Evolutionary conservation across 2,113 vertebrate species (phyloP).

Genomic region (Rhegmatorhina hoffmannsi): DNA sequence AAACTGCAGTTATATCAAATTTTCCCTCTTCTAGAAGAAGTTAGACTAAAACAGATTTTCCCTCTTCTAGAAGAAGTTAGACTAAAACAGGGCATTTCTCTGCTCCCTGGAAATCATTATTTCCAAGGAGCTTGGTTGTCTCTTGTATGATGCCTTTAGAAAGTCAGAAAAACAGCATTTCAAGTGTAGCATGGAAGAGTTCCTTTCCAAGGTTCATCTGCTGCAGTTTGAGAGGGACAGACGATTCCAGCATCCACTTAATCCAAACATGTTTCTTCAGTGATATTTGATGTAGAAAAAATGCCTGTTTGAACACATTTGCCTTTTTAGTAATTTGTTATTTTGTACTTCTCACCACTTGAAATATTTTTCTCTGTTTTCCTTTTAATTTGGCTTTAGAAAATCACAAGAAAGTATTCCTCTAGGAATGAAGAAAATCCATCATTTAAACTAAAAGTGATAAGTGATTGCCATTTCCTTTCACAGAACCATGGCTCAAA

Average conservation of each 20-base stretch:
- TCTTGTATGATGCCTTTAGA: not conserved
- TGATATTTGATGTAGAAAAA: not conserved
- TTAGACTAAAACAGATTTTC: not conserved
- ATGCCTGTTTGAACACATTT: not conserved
- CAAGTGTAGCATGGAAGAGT: not conserved
- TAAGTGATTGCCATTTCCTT: not conserved
- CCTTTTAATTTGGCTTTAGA: slow-evolving; percentile 8
- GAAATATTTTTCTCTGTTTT: not conserved
- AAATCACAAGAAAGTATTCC: not conserved
- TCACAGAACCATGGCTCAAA: not conserved
- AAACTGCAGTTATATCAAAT: not conserved
- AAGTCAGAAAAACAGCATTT: not conserved
- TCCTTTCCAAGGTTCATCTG: not conserved
- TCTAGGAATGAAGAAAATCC: not conserved
- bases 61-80: not conserved
- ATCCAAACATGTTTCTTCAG: not conserved
- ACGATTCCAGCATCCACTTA: not conserved
- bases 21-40: not conserved
- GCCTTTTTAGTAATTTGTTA: not conserved
- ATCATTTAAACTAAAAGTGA: not conserved
- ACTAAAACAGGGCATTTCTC: not conserved
- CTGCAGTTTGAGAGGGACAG: not conserved
- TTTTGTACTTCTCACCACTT: not conserved
- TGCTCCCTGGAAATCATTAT: not conserved
- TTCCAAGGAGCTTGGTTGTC: not conserved